phyloP scores from a whole-genome alignment of 2,113 vertebrate genomes.

The Calypte anna region DNA sequence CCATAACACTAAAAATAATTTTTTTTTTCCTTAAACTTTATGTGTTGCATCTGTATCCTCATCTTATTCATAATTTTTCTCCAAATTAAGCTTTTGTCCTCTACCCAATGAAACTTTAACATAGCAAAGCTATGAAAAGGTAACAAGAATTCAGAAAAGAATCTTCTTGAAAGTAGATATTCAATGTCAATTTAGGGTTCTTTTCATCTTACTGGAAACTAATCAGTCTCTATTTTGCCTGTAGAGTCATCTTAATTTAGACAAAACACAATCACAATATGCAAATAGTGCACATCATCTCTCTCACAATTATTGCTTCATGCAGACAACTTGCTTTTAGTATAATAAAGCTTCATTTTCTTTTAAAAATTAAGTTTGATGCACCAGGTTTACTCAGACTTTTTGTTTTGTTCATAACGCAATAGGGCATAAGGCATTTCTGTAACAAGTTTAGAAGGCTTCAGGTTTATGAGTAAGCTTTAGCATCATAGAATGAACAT shows the following conservation, averaged over 20 bases:
- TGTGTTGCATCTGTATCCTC: background rate
- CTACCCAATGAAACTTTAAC: background rate
- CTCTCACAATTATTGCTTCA: background rate
- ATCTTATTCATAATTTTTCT: background rate
- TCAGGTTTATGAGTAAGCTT: background rate
- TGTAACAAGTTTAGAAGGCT: background rate
- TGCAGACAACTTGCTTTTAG: background rate
- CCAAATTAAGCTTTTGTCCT: background rate
- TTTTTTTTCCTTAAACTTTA: background rate
- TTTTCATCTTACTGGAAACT: background rate
- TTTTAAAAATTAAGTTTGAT: background rate
- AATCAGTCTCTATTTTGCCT: background rate
- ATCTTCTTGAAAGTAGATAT: background rate
- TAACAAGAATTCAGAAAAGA: background rate
- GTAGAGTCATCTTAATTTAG: background rate
- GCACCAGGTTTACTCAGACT: background rate
- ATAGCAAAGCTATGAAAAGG: background rate
- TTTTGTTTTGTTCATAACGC: background rate
- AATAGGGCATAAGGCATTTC: background rate
- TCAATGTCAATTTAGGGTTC: background rate
- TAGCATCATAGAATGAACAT: background rate
- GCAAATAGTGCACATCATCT: background rate
- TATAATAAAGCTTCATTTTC: background rate
- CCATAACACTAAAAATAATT: background rate
- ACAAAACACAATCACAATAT: background rate